Percentiles rank a stretch among this genome's conserved stretches.
Evolutionary conservation across 30 jellyfish, hydroid and myxozoan species (phyloP).

Genomic region (Hydra vulgaris): DNA sequence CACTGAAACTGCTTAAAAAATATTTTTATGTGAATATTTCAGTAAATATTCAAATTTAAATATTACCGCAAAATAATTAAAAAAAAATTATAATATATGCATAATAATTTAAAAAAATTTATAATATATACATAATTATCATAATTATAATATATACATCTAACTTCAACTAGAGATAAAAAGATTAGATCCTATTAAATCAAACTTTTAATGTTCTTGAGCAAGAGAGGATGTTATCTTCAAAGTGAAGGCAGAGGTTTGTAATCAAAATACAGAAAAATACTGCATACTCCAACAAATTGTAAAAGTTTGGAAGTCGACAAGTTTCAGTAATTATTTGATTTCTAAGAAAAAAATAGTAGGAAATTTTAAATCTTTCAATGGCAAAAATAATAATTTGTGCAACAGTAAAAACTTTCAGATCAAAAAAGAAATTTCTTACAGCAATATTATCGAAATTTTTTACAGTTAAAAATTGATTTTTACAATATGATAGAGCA

Average conservation of each 20-base stretch:
- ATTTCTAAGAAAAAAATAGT: background rate
- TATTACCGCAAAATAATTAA: no score
- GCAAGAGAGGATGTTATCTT: background rate
- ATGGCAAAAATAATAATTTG: background rate
- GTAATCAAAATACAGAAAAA: background rate
- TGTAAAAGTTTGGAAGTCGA: background rate
- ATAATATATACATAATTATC: no score
- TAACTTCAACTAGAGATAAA: background rate
- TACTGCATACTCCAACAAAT: background rate
- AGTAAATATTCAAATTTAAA: no score
- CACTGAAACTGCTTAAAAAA: no score
- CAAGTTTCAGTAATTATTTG: background rate
- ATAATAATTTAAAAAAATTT: no score
- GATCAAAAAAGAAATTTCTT: background rate
- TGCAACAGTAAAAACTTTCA: background rate
- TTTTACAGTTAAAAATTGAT: background rate
- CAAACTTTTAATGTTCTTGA: background rate
- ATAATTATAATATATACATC: no score
- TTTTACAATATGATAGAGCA: background rate
- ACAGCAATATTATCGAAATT: background rate
- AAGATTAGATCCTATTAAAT: background rate
- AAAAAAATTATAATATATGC: no score
- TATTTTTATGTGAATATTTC: no score
- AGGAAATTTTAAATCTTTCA: background rate
- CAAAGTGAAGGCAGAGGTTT: background rate